A percentile compares a stretch with the other conserved stretches of the same genome.
Conservation (phyloP, 2,113 vertebrate species). For the Equus przewalskii region DNA sequence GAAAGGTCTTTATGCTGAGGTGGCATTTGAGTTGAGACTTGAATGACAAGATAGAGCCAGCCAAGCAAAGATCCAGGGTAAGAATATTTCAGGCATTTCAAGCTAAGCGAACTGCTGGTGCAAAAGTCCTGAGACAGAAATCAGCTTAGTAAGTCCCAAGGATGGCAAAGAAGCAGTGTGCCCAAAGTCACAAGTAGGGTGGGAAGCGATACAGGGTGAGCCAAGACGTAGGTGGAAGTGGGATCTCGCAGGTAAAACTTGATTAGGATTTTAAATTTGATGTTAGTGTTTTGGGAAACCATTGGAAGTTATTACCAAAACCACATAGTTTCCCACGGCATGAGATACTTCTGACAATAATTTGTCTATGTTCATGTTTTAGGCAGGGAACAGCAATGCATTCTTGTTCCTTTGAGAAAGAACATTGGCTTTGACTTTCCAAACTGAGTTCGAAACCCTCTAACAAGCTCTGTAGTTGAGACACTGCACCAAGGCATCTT, state of each 20-base stretch:
- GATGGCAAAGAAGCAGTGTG: neutral
- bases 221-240: neutral
- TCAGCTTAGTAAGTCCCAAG: neutral
- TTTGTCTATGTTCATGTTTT: neutral
- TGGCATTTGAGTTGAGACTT: neutral
- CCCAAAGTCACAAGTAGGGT: neutral
- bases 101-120: neutral
- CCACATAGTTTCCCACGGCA: neutral
- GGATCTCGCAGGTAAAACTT: neutral
- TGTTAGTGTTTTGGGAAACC: neutral
- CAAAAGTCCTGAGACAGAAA: neutral
- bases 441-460: neutral
- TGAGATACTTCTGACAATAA: neutral
- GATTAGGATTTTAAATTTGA: neutral
- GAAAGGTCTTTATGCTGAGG: neutral
- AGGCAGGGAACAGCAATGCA: neutral
- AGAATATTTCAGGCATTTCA: neutral
- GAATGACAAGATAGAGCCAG: neutral
- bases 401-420: neutral
- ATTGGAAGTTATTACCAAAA: neutral
- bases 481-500: neutral
- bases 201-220: neutral
- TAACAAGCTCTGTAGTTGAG: neutral
- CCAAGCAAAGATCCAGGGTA: neutral
- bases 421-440: neutral